Evolutionary conservation across 2,797 vertebrate species (phyloP).

Genomic region (Bradypodion pumilum): DNA sequence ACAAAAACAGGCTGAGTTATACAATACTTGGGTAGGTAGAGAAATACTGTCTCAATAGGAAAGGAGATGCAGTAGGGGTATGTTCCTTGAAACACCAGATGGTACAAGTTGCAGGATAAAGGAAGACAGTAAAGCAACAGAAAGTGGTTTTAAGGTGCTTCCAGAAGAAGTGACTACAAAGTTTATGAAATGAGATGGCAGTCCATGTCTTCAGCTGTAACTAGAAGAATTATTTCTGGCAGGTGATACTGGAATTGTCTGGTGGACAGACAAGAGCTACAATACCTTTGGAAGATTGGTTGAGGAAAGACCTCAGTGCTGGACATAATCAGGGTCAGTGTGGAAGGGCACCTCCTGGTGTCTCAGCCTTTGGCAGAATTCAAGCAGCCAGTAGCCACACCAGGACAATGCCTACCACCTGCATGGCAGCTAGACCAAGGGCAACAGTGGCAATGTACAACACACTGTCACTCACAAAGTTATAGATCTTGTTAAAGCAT

Average conservation of each 20-base stretch:
- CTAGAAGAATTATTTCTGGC: not conserved
- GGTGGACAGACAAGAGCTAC: not conserved
- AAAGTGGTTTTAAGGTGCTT: not conserved
- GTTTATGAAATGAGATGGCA: not conserved
- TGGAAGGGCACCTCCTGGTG: not conserved
- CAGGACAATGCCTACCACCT: conserved; percentile 81
- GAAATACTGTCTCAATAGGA: not conserved
- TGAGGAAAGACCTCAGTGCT: not conserved
- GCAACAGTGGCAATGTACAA: conserved; percentile 84
- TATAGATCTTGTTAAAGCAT: conserved; percentile 86
- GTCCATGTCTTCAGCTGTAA: no score
- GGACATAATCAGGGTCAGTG: conserved; percentile 8
- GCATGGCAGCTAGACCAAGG: conserved; percentile 81
- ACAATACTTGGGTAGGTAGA: no score
- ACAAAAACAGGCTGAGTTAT: not conserved
- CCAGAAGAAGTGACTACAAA: not conserved
- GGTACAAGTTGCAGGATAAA: not conserved
- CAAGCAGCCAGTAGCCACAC: conserved; percentile 84
- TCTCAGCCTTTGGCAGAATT: conserved; percentile 43
- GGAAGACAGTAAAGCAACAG: not conserved
- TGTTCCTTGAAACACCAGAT: not conserved
- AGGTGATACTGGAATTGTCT: not conserved
- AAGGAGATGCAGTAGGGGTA: not conserved
- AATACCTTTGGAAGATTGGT: not conserved
- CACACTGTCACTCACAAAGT: conserved; percentile 76